Evolutionary conservation across 2,113 vertebrate species (phyloP), one percentile per base, ranked within the genome.

Genomic region (Pelobates fuscus): DNA sequence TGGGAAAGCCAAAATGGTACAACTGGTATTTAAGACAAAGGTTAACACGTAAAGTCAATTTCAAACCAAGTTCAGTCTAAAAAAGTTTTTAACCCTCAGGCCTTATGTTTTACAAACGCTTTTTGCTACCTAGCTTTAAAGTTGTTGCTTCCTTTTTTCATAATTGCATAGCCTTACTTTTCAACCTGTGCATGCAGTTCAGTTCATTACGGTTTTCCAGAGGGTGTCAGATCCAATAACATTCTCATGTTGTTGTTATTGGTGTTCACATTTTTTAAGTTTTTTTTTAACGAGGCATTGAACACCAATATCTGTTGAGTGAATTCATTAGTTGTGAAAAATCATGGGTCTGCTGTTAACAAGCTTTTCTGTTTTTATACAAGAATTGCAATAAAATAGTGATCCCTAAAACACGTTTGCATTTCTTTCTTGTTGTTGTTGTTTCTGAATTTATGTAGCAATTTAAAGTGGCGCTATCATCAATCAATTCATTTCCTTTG

Each of bases 41-140:
- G 82, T 75, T 77, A 89, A 79, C 77, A 84, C 89, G 92, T 93
- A 90, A 93, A 84, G 82, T 82, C 87, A 83, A 89, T 87, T 84
- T 84, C 81, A 86, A 87, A 83, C 80, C 57, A n/a, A 61, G 65
- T 82, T 87, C 84, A 81, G 80, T 83, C 84, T 88, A 86, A 88
- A 90, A 37, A 85, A 87, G 86, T 91, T 80, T 85, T 89, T 92
- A 94, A 94, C 93, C 95, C 93, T 95, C 93, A 95, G 95, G 96
- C 95, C 96, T 98, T 96, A 97, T 94, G 94, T 94, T 93, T 92
- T 92, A 92, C 89, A 82, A 88, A 88, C 86, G 92, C 88, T 92
- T 93, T 88, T 89, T 88, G 91, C 89, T 92, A 92, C 89, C 88
- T 92, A 88, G 89, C 91, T 93, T 93, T 92, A 91, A 84, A 92